phyloP scores from a whole-genome alignment of 2,797 vertebrate genomes.

The Gymnocypris eckloni region DNA sequence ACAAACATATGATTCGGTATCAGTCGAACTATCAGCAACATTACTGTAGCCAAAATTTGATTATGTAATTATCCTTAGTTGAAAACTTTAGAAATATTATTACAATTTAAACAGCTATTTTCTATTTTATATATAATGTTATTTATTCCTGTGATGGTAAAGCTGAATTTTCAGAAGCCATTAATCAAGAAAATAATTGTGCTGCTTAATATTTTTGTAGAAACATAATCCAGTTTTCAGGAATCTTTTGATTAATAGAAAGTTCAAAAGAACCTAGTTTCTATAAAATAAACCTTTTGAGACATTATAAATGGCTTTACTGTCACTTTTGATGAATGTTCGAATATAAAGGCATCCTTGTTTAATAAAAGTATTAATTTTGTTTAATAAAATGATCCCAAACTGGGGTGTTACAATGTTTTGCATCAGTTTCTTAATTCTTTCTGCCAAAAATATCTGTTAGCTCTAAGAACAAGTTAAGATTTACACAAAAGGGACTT shows the following conservation, averaged over 20 bases:
- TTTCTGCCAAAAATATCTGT: not conserved
- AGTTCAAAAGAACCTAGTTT: not conserved
- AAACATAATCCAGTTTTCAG: not conserved
- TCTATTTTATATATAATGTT: too few species aligned
- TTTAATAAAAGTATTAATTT: not conserved
- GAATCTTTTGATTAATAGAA: not conserved
- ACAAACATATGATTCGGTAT: too few species aligned
- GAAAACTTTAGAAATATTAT: too few species aligned
- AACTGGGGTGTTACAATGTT: not conserved
- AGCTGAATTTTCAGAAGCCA: too few species aligned
- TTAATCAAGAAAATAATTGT: too few species aligned
- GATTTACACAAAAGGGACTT: not conserved
- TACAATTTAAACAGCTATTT: too few species aligned
- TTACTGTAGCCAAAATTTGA: too few species aligned
- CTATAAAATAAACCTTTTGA: not conserved
- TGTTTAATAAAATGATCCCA: not conserved
- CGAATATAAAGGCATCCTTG: not conserved
- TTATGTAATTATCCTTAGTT: too few species aligned
- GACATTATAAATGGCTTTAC: not conserved
- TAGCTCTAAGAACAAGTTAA: not conserved
- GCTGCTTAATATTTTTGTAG: too few species aligned
- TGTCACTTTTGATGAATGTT: not conserved
- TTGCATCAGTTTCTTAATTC: not conserved
- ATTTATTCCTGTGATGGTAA: too few species aligned
- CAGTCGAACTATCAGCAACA: too few species aligned